Evolutionary conservation across 2,888 invertebrate species (phyloP).

Genomic region (Cantharis rufa): DNA sequence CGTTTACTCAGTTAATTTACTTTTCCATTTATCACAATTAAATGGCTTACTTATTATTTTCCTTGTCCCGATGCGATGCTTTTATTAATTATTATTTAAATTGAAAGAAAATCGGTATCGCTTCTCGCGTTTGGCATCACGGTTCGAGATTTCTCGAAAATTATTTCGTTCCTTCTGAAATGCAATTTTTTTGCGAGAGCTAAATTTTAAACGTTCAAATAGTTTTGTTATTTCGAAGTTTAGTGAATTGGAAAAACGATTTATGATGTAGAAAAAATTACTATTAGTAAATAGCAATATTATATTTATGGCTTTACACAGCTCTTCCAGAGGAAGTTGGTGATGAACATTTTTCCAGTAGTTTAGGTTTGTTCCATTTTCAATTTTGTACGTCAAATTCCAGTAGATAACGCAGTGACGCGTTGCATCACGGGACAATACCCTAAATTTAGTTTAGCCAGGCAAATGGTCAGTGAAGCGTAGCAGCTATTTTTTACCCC

Average conservation of each 20-base stretch:
- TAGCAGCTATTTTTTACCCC: constrained; percentile 27
- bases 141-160: not conserved
- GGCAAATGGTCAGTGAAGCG: constrained; percentile 25
- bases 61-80: not conserved
- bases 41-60: not conserved
- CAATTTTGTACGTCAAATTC: constrained; percentile 29
- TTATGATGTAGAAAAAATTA: not conserved
- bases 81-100: not conserved
- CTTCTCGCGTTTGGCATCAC: no score
- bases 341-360: constrained; percentile 21
- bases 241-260: not conserved
- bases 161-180: not conserved
- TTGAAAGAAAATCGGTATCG: not conserved
- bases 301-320: not conserved
- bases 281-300: constrained; percentile 3
- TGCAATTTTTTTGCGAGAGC: not conserved
- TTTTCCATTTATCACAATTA: not conserved
- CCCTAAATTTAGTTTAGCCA: constrained; percentile 26
- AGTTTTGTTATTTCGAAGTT: not conserved
- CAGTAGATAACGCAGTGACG: constrained; percentile 27
- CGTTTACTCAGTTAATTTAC: not conserved
- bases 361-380: constrained; percentile 22
- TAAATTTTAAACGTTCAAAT: not conserved
- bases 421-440: constrained; percentile 29
- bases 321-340: not conserved